Evolutionary conservation across 92 coral and sea anemone species (phyloP).

Genomic region (Phymanthus crucifer): DNA sequence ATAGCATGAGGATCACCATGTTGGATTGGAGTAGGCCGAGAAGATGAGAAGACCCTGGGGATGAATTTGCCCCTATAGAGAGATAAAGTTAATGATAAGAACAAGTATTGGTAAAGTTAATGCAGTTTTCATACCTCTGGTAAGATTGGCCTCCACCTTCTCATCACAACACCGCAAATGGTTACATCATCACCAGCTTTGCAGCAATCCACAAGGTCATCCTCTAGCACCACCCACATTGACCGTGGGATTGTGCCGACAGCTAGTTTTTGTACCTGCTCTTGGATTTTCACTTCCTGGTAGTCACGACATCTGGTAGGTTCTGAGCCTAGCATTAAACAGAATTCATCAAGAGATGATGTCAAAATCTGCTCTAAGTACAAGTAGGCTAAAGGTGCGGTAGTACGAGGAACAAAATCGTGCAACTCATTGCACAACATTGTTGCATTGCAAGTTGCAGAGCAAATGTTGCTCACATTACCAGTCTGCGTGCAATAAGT

Average conservation of each 20-base stretch:
- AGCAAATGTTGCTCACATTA: too few species aligned
- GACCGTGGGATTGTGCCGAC: conserved; percentile 96
- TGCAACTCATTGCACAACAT: too few species aligned
- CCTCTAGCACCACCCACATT: conserved; percentile 97
- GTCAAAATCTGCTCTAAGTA: background rate
- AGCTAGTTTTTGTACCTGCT: conserved; percentile 92
- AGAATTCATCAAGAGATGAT: background rate
- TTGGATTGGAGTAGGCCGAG: too few species aligned
- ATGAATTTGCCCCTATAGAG: too few species aligned
- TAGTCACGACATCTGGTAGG: conserved; percentile 88
- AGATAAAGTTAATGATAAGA: too few species aligned
- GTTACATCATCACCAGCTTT: conserved; percentile 99
- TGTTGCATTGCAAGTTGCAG: too few species aligned
- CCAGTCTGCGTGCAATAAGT: too few species aligned
- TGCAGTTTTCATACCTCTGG: conserved; percentile 51
- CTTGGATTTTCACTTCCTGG: conserved; percentile 95
- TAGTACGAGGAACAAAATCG: too few species aligned
- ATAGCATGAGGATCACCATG: too few species aligned
- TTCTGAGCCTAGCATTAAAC: conserved; percentile 42
- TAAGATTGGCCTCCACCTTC: conserved; percentile 88
- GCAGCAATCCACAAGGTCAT: conserved; percentile 89
- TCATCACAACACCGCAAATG: conserved; percentile 92
- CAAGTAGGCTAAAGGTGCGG: too few species aligned
- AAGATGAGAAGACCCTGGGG: too few species aligned
- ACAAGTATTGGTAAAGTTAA: too few species aligned